phyloP scores from a whole-genome alignment of 2,113 vertebrate species.

The Parus major region DNA sequence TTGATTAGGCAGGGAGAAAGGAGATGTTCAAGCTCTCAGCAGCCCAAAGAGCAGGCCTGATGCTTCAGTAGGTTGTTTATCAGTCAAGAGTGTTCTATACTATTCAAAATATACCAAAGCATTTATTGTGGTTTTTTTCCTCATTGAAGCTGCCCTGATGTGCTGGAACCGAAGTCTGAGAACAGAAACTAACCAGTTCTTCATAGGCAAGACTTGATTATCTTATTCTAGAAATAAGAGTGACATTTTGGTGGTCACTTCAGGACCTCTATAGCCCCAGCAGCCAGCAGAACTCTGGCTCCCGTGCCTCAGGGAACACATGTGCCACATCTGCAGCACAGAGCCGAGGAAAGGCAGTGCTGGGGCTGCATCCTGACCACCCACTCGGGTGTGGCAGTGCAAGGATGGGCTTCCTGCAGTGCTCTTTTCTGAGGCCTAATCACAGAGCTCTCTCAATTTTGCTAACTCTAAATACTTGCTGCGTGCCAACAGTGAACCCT shows the following conservation, averaged over 20 bases:
- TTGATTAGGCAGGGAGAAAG: background rate
- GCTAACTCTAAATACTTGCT: background rate
- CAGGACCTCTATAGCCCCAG: background rate
- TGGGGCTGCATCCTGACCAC: background rate
- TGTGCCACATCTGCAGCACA: background rate
- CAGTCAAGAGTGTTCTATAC: background rate
- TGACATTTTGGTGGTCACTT: background rate
- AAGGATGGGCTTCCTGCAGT: background rate
- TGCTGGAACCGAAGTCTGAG: background rate
- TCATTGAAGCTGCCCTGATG: background rate
- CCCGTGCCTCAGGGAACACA: background rate
- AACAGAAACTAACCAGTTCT: background rate
- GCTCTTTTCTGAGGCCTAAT: background rate
- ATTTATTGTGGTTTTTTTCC: background rate
- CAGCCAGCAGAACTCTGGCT: background rate
- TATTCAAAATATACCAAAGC: background rate
- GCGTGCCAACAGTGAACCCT: background rate
- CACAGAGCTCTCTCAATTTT: background rate
- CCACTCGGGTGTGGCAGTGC: rapidly evolving
- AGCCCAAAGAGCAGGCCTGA: background rate
- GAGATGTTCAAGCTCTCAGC: background rate
- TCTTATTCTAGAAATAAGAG: background rate
- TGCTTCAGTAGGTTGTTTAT: background rate
- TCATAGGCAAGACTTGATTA: no score
- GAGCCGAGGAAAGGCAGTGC: rapidly evolving